These are phyloP conservation scores for Apomyelois bistriatella DNA, from an alignment of 2,888 invertebrate genomes.

Conservation along the genomic window DNA sequence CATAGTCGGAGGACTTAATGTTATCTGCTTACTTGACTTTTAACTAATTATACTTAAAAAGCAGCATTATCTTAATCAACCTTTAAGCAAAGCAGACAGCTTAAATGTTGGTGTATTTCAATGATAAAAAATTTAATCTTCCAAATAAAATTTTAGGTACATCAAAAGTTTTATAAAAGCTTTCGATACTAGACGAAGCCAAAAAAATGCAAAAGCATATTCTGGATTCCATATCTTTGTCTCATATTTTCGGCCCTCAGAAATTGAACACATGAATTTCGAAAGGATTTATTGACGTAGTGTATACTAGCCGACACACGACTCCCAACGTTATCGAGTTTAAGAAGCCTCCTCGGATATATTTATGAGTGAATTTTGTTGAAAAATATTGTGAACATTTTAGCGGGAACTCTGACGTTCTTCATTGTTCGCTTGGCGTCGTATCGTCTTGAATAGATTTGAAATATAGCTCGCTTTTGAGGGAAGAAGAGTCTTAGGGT, in stretches of 20 bases:
- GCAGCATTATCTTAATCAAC: too few relatives aligned
- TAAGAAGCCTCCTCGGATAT: slow-evolving; percentile 9
- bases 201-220: not conserved
- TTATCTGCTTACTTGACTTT: too few relatives aligned
- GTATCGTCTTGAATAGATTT: slow-evolving; percentile 1
- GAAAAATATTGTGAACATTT: slow-evolving; percentile 4
- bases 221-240: slow-evolving; percentile 34
- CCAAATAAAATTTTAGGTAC: not conserved
- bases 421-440: not conserved
- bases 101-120: too few relatives aligned
- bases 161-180: too few relatives aligned
- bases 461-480: not conserved
- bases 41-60: too few relatives aligned
- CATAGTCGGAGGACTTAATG: too few relatives aligned
- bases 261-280: slow-evolving; percentile 50
- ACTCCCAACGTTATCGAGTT: slow-evolving; percentile 2
- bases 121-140: too few relatives aligned
- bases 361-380: slow-evolving; percentile 11
- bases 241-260: slow-evolving; percentile 45
- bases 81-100: too few relatives aligned
- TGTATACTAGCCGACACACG: slow-evolving; percentile 21
- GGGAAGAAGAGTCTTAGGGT: too few relatives aligned
- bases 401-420: not conserved
- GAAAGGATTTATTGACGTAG: slow-evolving; percentile 43
- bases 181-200: not conserved